phyloP scores from a whole-genome alignment of 2,888 invertebrate genomes.

The Ditylenchus weischeri region DNA sequence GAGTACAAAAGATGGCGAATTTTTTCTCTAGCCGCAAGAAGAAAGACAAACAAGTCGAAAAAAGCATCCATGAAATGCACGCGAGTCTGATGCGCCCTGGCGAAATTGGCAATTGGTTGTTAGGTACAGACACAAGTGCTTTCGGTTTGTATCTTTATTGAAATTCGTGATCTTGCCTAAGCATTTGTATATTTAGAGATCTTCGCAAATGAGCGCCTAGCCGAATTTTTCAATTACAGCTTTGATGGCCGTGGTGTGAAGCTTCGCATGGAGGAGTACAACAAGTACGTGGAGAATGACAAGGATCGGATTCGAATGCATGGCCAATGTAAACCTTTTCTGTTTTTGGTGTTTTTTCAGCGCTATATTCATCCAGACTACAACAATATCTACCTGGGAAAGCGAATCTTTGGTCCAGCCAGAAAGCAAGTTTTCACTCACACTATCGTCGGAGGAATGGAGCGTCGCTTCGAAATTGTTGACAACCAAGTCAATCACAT shows the following conservation, averaged over 20 bases:
- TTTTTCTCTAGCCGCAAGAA: slow-evolving; percentile 8
- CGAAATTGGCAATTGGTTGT: slow-evolving; percentile 23
- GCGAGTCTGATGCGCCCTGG: slow-evolving; percentile 16
- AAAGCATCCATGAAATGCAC: slow-evolving; percentile 10
- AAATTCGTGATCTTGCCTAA: neutral
- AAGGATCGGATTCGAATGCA: slow-evolving; percentile 48
- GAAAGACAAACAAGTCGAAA: slow-evolving; percentile 10
- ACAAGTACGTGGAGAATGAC: slow-evolving; percentile 44
- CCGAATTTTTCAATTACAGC: slow-evolving; percentile 28
- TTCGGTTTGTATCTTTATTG: slow-evolving; percentile 10
- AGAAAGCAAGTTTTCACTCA: slow-evolving; percentile 49
- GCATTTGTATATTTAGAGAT: slow-evolving; percentile 15
- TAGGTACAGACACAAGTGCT: slow-evolving; percentile 10
- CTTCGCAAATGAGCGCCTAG: slow-evolving; percentile 22
- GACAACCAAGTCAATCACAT: slow-evolving; percentile 57
- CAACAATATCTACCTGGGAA: slow-evolving; percentile 57
- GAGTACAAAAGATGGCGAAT: too few relatives aligned
- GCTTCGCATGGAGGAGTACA: slow-evolving; percentile 41
- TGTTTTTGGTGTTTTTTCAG: too few relatives aligned
- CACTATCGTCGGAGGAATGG: slow-evolving; percentile 57
- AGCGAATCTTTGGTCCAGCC: slow-evolving; percentile 56
- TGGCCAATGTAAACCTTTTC: slow-evolving; percentile 46
- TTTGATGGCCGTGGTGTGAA: slow-evolving; percentile 43
- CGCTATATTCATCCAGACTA: slow-evolving; percentile 33
- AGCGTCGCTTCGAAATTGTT: slow-evolving; percentile 54